These are phyloP conservation scores for Perithous albicinctus DNA, from an alignment of 2,888 invertebrate genomes.

Conservation along the genomic window DNA sequence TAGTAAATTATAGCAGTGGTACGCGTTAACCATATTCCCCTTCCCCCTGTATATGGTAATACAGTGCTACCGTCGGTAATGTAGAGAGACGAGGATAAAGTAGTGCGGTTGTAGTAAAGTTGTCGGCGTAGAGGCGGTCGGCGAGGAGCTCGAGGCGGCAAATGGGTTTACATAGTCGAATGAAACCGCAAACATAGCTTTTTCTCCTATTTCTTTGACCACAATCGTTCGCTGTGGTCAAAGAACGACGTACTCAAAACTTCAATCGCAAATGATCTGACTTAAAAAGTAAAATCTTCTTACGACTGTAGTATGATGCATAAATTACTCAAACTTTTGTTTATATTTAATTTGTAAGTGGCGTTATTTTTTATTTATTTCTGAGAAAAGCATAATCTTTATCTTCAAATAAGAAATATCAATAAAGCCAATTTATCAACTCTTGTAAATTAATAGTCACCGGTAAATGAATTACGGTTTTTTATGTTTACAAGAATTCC, in stretches of 20 bases:
- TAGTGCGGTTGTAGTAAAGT: slow-evolving; percentile 18
- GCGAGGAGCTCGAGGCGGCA: not conserved
- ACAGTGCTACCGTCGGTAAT: slow-evolving; percentile 6
- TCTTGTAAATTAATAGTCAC: too few relatives aligned
- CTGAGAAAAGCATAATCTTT: not conserved
- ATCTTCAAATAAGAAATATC: too few relatives aligned
- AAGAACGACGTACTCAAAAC: not conserved
- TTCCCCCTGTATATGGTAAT: slow-evolving; percentile 1
- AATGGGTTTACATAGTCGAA: slow-evolving; percentile 7
- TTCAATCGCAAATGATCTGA: slow-evolving; percentile 3
- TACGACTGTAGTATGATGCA: not conserved
- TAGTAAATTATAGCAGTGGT: not conserved
- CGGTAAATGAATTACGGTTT: too few relatives aligned
- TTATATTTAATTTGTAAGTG: not conserved
- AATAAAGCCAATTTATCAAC: too few relatives aligned
- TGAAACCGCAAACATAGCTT: slow-evolving; percentile 5
- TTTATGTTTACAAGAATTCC: too few relatives aligned
- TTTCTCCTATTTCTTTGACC: not conserved
- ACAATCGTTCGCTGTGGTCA: not conserved
- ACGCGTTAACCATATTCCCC: too few relatives aligned
- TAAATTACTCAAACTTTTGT: not conserved
- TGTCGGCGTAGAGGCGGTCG: not conserved
- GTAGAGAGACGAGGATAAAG: slow-evolving; percentile 21
- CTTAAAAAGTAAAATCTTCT: not conserved
- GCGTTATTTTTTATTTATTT: not conserved